These are phyloP conservation scores for Psilopogon haemacephalus DNA, from an alignment of 2,113 vertebrate species.

Conservation along the genomic window DNA sequence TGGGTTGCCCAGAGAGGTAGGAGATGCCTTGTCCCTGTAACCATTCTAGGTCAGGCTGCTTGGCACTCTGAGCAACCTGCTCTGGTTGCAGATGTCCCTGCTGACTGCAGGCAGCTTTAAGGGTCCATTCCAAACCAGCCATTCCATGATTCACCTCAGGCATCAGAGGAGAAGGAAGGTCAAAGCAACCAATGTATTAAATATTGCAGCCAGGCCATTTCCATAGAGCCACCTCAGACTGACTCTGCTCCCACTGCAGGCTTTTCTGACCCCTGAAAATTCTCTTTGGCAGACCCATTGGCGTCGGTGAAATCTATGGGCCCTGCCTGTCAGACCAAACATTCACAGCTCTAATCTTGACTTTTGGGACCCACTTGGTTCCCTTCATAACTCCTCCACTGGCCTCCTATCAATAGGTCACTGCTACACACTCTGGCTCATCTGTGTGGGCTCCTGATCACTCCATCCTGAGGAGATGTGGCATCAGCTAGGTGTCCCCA, in stretches of 20 bases:
- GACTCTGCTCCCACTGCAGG: background rate
- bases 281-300: background rate
- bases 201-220: background rate
- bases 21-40: background rate
- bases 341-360: background rate
- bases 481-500: background rate
- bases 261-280: background rate
- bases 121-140: too few relatives aligned
- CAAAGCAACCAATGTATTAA: rapidly evolving
- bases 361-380: background rate
- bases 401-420: background rate
- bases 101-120: too few relatives aligned
- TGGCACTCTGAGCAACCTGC: background rate
- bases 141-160: background rate
- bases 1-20: background rate
- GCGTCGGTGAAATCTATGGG: background rate
- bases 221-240: background rate
- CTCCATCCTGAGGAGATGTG: background rate
- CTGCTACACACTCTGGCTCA: background rate
- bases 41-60: background rate
- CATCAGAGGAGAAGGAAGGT: rapidly evolving
- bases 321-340: background rate
- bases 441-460: background rate
- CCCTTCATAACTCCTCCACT: background rate
- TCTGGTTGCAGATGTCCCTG: too few relatives aligned